Evolutionary conservation across 2,797 vertebrate genomes (phyloP), one percentile per base, ranked within the genome.

Genomic region (Enteromius viviparus): DNA sequence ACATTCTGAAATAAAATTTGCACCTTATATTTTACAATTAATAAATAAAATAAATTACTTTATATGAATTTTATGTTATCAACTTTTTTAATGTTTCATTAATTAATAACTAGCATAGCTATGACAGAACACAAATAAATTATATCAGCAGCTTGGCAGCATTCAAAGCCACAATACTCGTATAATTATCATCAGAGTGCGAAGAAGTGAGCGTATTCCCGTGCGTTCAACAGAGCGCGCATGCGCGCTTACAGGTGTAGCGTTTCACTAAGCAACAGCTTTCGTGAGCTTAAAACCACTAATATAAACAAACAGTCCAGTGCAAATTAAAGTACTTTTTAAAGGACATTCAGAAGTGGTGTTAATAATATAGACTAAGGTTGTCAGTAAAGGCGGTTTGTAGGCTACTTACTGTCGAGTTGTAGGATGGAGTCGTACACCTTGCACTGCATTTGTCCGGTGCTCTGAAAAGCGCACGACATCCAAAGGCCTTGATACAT

Each of bases 401-500:
- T 6, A 89, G 9, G 55, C n/a, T 64, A 64, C 96, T 97, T 89
- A 97, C 97, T 80, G 76, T 93, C 87, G 86, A 97, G 93, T 78
- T 94, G 89, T 15, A 97, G 95, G 71, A 98, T 93, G 1, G 96
- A 97, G 90, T 98, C 96, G 91, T 96, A 97, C 47, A 92, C 92
- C 62, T 97, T 97, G 92, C 97, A 98, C 90, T 95, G 96, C 37
- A 96, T 95, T 76, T 97, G 87, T 0, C 97, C 97, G 0, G 97
- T 98, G 90, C 96, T 98, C 92, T 97, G 97, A 62, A 89, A 97
- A 0, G 94, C 94, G 42, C 97, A 98, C 4, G 94, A 93, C 97
- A 97, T 98, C 96, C 96, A 97, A 19, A 98, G 93, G 3, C 97
- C 97, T 55, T 95, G 92, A 86, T 97, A 97, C 93, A 96, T 93